Evolutionary conservation across 2,113 vertebrate species (phyloP).

Genomic region (Gallinago media): DNA sequence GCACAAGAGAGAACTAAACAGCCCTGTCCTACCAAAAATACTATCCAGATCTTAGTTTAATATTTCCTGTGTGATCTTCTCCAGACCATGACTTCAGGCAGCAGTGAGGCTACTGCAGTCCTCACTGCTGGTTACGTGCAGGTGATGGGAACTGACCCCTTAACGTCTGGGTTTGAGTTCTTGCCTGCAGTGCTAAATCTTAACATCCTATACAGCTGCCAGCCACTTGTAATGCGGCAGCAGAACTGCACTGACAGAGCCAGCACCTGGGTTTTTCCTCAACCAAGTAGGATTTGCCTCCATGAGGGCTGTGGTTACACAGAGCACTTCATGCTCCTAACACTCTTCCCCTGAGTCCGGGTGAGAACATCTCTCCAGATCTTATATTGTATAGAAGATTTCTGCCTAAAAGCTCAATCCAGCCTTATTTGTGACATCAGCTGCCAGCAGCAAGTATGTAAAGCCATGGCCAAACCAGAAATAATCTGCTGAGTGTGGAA

Average conservation of each 20-base stretch:
- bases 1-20: not conserved
- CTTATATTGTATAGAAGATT: not conserved
- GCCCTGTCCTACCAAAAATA: not conserved
- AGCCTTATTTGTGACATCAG: not conserved
- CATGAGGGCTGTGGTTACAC: rapidly evolving
- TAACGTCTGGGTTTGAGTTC: not conserved
- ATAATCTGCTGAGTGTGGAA: not conserved
- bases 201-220: not conserved
- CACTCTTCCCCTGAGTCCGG: rapidly evolving
- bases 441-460: not conserved
- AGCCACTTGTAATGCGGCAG: rapidly evolving
- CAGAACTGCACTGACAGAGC: not conserved
- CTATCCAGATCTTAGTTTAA: not conserved
- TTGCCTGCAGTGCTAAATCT: not conserved
- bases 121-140: rapidly evolving
- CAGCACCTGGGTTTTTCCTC: not conserved
- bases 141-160: not conserved
- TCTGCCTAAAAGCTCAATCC: not conserved
- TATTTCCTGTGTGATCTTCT: not conserved
- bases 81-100: not conserved
- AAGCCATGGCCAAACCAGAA: not conserved
- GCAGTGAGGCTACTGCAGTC: not conserved
- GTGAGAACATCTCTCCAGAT: not conserved
- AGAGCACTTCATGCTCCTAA: not conserved
- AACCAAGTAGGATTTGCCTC: rapidly evolving